These are phyloP conservation scores for Galerucella calmariensis DNA, from an alignment of 2,888 invertebrate genomes.

Conservation along the genomic window DNA sequence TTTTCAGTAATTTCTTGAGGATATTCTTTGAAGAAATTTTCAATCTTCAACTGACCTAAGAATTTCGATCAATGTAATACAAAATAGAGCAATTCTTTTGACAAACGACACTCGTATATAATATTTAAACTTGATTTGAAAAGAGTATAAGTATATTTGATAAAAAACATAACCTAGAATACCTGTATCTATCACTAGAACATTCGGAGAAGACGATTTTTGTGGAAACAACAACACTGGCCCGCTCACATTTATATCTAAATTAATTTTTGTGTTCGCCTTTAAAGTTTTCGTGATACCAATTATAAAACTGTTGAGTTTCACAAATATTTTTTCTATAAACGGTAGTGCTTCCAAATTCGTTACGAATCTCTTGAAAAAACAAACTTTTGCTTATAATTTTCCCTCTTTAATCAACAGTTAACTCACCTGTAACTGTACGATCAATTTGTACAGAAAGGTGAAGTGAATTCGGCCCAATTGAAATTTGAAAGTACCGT, in stretches of 20 bases:
- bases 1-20: constrained; percentile 73
- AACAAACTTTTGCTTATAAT: not conserved
- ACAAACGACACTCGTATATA: not conserved
- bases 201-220: constrained; percentile 81
- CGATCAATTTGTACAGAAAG: constrained; percentile 73
- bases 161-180: constrained; percentile 33
- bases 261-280: constrained; percentile 59
- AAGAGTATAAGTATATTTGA: no score
- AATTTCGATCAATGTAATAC: no score
- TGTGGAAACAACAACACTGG: constrained; percentile 83
- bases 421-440: constrained; percentile 72
- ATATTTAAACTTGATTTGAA: no score
- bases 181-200: constrained; percentile 81
- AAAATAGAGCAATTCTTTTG: no score
- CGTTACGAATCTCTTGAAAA: constrained; percentile 58
- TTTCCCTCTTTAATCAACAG: not conserved
- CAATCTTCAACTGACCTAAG: constrained; percentile 78
- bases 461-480: constrained; percentile 80
- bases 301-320: constrained; percentile 49
- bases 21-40: constrained; percentile 77
- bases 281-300: constrained; percentile 60
- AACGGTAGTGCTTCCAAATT: constrained; percentile 60
- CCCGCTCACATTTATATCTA: constrained; percentile 68
- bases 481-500: constrained; percentile 77
- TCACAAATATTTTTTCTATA: constrained; percentile 50